Evolutionary conservation across 2,888 invertebrate species (phyloP).

Genomic region (Micoletzkya japonica): DNA sequence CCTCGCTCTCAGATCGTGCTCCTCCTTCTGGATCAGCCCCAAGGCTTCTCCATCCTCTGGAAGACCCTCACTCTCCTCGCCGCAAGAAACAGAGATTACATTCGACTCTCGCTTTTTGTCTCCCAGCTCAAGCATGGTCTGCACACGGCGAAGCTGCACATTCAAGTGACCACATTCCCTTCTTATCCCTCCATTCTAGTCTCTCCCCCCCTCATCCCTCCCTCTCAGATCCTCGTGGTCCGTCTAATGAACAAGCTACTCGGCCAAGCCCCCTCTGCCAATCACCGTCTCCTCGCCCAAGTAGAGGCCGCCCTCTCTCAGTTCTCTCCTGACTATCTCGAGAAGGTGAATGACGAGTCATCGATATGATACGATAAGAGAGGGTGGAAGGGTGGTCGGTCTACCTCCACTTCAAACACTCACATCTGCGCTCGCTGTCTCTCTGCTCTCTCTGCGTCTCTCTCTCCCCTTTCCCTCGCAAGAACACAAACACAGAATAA

Average conservation of each 20-base stretch:
- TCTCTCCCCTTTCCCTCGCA: constrained; percentile 8
- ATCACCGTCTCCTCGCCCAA: constrained; percentile 49
- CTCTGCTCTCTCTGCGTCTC: no score
- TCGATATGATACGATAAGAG: no score
- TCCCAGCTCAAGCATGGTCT: constrained; percentile 58
- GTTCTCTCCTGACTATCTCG: constrained; percentile 51
- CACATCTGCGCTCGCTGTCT: constrained; percentile 11
- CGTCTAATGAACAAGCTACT: constrained; percentile 58
- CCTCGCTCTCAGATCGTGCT: constrained; percentile 45
- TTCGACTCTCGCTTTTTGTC: constrained; percentile 51
- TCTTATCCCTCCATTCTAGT: background rate
- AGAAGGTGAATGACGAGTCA: constrained; percentile 45
- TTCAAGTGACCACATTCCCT: constrained; percentile 43
- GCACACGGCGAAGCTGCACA: constrained; percentile 58
- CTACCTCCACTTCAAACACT: background rate
- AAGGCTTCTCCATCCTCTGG: constrained; percentile 54
- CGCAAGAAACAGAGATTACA: constrained; percentile 54
- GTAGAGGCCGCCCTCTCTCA: constrained; percentile 53
- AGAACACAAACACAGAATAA: constrained; percentile 21
- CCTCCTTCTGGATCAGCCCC: constrained; percentile 51
- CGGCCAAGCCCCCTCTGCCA: constrained; percentile 46
- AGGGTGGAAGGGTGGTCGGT: background rate
- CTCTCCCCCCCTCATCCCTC: background rate
- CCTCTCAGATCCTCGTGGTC: constrained; percentile 52
- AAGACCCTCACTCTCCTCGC: constrained; percentile 52